Evolutionary conservation across 2,888 invertebrate species (phyloP).

Genomic region (Syrphus vitripennis): DNA sequence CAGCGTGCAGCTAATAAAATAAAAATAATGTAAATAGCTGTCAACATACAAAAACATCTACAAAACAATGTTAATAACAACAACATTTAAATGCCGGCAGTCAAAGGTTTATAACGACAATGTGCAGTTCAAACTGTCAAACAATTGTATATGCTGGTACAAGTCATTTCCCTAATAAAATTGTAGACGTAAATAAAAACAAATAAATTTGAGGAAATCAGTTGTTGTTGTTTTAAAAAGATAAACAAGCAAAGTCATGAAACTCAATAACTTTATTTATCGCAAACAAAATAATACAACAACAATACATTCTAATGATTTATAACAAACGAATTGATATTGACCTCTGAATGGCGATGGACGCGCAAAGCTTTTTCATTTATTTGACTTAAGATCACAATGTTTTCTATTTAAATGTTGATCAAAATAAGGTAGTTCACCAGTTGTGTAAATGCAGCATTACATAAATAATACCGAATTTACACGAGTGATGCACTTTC

Average conservation of each 20-base stretch:
- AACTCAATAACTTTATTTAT: not conserved
- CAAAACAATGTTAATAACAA: no score
- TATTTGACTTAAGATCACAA: not conserved
- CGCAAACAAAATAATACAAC: not conserved
- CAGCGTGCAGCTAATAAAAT: not conserved
- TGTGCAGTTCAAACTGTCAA: constrained; percentile 16
- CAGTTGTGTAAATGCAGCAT: no score
- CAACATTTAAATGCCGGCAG: not conserved
- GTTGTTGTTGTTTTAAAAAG: not conserved
- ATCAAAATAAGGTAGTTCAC: no score
- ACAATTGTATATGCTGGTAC: no score
- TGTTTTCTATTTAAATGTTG: not conserved
- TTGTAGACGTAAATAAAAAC: not conserved
- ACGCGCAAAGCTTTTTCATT: not conserved
- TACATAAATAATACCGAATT: no score
- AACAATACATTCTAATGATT: not conserved
- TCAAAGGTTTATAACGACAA: not conserved
- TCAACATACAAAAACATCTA: not conserved
- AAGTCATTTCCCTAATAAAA: not conserved
- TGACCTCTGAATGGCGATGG: not conserved
- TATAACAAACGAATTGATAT: not conserved
- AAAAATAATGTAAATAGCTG: not conserved
- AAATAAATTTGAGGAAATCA: constrained; percentile 8
- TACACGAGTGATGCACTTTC: no score
- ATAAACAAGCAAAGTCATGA: not conserved